Evolutionary conservation across 37 sponge, comb jelly and placozoan species (phyloP).

Genomic region (Chondrosia reniformis): DNA sequence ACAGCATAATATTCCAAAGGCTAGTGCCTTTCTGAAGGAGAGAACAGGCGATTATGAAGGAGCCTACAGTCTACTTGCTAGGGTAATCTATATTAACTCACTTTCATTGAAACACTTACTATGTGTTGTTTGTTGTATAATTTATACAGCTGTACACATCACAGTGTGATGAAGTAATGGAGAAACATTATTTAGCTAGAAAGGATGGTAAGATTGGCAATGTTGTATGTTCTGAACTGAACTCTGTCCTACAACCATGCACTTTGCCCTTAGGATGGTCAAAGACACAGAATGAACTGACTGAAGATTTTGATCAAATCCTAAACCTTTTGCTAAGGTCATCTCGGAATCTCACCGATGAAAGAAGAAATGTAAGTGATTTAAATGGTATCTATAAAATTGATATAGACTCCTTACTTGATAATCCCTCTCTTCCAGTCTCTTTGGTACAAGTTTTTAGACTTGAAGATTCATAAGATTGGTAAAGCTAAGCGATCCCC

Average conservation of each 20-base stretch:
- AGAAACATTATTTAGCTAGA: no score
- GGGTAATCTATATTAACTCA: not conserved
- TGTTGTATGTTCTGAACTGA: no score
- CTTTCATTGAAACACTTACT: no score
- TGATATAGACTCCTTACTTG: not conserved
- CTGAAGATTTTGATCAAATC: not conserved
- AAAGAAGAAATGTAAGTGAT: slow-evolving; percentile 4
- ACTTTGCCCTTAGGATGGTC: no score
- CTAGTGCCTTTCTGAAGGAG: slow-evolving; percentile 73
- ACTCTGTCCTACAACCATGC: no score
- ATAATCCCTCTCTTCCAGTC: not conserved
- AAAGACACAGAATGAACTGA: not conserved
- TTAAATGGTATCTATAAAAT: no score
- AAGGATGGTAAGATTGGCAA: no score
- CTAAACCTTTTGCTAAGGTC: slow-evolving; percentile 7
- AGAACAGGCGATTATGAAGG: slow-evolving; percentile 71
- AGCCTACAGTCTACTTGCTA: slow-evolving; percentile 43
- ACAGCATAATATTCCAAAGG: not conserved
- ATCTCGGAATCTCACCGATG: slow-evolving; percentile 7
- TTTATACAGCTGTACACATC: not conserved
- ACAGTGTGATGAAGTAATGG: not conserved
- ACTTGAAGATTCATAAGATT: not conserved
- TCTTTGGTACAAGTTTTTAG: slow-evolving; percentile 11
- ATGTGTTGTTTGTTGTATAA: no score
- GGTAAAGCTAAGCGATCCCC: not conserved